A percentile compares a stretch with the other conserved stretches of the same genome.
Evolutionary conservation across 2,797 vertebrate genomes (phyloP).

Genomic region (Scolopax bukidnonensis): DNA sequence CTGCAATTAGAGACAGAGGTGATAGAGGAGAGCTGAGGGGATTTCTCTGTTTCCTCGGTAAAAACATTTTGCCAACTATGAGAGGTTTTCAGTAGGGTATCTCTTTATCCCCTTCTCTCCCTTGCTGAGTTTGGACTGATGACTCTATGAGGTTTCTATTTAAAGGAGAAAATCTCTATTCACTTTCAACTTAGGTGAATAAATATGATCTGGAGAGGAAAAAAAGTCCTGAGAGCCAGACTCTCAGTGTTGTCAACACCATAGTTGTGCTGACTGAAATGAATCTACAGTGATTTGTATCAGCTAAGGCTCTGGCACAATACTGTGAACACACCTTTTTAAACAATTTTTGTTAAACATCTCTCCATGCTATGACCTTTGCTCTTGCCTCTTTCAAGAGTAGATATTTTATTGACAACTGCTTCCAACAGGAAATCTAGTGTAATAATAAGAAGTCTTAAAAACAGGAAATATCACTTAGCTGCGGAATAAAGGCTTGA

Average conservation of each 20-base stretch:
- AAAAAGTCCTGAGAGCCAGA: not conserved
- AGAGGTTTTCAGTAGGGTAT: not conserved
- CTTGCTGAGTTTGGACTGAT: not conserved
- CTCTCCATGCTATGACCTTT: not conserved
- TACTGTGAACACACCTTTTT: not conserved
- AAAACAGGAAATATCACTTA: not conserved
- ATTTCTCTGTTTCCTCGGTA: constrained; percentile 7
- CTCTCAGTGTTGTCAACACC: not conserved
- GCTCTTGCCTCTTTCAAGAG: not conserved
- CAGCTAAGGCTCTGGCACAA: not conserved
- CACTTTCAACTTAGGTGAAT: constrained; percentile 15
- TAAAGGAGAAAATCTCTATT: constrained; percentile 30
- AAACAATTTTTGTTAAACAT: not conserved
- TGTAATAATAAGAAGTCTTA: not conserved
- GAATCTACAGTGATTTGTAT: not conserved
- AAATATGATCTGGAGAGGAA: not conserved
- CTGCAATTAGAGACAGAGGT: not conserved
- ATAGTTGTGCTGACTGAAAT: not conserved
- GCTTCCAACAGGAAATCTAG: constrained; percentile 1
- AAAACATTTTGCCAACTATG: not conserved
- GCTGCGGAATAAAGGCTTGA: not conserved
- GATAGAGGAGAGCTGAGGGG: not conserved
- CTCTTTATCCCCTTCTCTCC: not conserved
- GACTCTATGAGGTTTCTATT: constrained; percentile 21
- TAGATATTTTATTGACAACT: not conserved